These are phyloP conservation scores for Arion vulgaris DNA, from an alignment of 1,140 invertebrate species.

Conservation along the genomic window DNA sequence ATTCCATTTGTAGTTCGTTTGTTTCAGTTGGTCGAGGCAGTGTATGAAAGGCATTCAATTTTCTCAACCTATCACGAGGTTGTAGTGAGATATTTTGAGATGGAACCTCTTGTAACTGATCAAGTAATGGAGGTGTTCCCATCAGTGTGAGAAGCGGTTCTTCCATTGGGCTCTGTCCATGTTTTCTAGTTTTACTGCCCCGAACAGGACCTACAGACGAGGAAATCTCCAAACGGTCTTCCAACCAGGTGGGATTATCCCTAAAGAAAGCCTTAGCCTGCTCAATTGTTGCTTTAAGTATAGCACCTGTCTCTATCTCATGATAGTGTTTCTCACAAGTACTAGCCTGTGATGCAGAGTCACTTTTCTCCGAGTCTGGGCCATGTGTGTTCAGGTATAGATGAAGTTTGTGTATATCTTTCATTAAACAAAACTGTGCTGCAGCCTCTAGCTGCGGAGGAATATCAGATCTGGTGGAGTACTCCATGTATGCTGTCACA, in stretches of 20 bases:
- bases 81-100: not conserved
- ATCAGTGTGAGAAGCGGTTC: conserved; percentile 51
- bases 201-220: conserved; percentile 1
- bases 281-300: conserved; percentile 60
- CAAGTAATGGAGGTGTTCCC: conserved; percentile 3
- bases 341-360: conserved; percentile 49
- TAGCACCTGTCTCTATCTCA: conserved; percentile 57
- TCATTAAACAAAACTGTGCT: conserved; percentile 63
- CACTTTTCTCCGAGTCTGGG: conserved; percentile 48
- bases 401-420: conserved; percentile 60
- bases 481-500: conserved; percentile 62
- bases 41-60: conserved; percentile 27
- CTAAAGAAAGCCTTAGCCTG: conserved; percentile 64
- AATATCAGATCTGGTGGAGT: conserved; percentile 65
- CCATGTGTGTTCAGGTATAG: conserved; percentile 55
- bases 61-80: not conserved
- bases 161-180: conserved; percentile 53
- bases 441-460: conserved; percentile 65
- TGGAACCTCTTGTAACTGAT: not conserved
- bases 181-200: conserved; percentile 48
- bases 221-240: conserved; percentile 62
- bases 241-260: conserved; percentile 64
- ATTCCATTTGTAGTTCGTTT: not conserved
- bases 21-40: conserved; percentile 6
- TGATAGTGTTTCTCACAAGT: conserved; percentile 53